Base-by-base conservation (phyloP, 2,888 invertebrate genomes). In the Melipona bicolor region DNA sequence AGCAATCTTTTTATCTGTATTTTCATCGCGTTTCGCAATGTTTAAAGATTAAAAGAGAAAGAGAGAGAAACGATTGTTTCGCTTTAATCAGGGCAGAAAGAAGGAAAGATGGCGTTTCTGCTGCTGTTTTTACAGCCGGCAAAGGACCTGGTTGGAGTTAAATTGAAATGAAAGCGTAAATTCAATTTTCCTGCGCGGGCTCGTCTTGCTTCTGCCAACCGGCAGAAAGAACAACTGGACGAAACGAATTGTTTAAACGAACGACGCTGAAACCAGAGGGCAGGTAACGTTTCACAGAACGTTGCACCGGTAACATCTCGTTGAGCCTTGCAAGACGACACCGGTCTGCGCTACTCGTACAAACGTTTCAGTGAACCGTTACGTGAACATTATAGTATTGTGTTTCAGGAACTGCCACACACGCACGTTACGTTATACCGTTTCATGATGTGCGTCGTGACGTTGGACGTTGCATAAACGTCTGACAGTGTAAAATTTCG, bases 331-430 rank as follows among this genome's bases (percentile, higher is more conserved):
- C 67, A 68, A 77, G 82, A 50, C 32, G 82, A 77, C 59, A 73
- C 82, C 24, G 54, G 6, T 56, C 1, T 9, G 43, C 43, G 65
- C 50, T 56, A 21, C 4, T 36, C 72, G 49, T 27, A 68, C 68
- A 79, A 64, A 64, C 73, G 32, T 56, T 56, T 64, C 80, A 74
- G 74, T 43, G 74, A 74, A 74, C 82, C 81, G 82, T 75, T 82
- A 81, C 81, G 61, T 6, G 81, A 64, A 81, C 81, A 64, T 82
- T 76, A 32, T 67, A 61, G 81, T 75, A 61, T 71, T 67, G 70
- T 49, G 65, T 82, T 81, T 70, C 81, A 71, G 61, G 75, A 80
- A 80, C 82, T 59, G 70, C 21, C 0, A 9, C 0, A 36, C 36
- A 43, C 24, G 61, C 65, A 49, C 65, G 65, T 61, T 54, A 50